Base-by-base conservation (phyloP, 2,888 invertebrate genomes). In the Acleris cristana region DNA sequence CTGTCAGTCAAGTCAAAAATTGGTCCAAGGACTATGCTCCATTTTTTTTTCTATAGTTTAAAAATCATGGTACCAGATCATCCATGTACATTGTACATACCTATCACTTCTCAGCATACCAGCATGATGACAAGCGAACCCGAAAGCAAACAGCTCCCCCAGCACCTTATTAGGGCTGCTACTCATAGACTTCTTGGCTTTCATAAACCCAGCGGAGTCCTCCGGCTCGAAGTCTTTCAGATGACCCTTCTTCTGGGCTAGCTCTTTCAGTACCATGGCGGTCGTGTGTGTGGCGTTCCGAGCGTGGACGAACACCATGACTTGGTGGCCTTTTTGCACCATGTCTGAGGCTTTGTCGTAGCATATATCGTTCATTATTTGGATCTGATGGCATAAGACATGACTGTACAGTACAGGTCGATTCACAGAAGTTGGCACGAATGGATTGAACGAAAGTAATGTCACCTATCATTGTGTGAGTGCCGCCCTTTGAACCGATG, bases 271-370 rank as follows among this genome's bases (percentile, higher is more conserved):
- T 3, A 95, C 94, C 76, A 95, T 96, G 0, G 99, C 99, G 0
- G 98, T 97, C 64, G 96, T 94, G 44, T 97, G 96, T 0, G 99
- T 99, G 12, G 98, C 98, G 93, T 99, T 99, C 30, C 99, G 95
- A 0, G 99, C 98, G 87, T 99, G 99, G 0, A 99, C 99, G 87
- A 99, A 99, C 0, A 99, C 98, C 98, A 99, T 98, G 0, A 98
- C 97, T 93, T 99, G 99, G 84, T 99, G 97, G 0, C 98, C 98
- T 74, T 96, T 95, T 74, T 94, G 95, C 2, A 98, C 96, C 95
- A 97, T 96, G 19, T 97, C 96, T 0, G 95, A 78, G 0, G 97
- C 97, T 92, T 99, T 98, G 53, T 98, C 97, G 87, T 98, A 99
- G 85, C 99, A 99, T 69, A 98, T 95, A 69, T 95, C 94, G 88